Evolutionary conservation across 1,140 invertebrate genomes (phyloP).

Genomic region (Bombus impatiens): DNA sequence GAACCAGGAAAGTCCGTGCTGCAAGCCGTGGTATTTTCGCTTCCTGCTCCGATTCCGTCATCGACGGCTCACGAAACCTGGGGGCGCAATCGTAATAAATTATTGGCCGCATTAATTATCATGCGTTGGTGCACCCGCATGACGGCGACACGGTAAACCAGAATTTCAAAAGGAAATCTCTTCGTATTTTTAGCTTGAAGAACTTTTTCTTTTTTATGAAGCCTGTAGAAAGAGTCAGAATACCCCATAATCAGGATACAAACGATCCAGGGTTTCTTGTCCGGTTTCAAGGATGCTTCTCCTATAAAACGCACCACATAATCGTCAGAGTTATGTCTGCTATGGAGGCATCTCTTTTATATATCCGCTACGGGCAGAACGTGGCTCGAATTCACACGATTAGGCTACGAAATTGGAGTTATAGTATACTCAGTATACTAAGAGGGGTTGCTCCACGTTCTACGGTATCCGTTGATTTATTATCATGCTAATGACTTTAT

Average conservation of each 20-base stretch:
- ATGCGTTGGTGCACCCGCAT: conserved; percentile 61
- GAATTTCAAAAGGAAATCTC: not conserved
- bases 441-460: not conserved
- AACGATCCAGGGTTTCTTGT: conserved; percentile 41
- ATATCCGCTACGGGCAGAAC: not conserved
- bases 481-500: not conserved
- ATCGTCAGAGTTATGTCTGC: not conserved
- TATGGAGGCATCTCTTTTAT: not conserved
- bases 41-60: conserved; percentile 43
- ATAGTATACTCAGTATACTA: not conserved
- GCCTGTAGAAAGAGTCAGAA: conserved; percentile 41
- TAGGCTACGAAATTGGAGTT: not conserved
- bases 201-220: not conserved
- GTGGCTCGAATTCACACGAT: not conserved
- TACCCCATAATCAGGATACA: conserved; percentile 62
- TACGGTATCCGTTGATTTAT: conserved; percentile 7
- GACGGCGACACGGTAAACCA: conserved; percentile 22
- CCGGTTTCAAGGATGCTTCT: conserved; percentile 59
- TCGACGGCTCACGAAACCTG: conserved; percentile 47
- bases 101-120: conserved; percentile 65
- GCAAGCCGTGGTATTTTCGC: not conserved
- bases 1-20: not conserved
- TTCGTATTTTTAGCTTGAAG: not conserved
- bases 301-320: not conserved
- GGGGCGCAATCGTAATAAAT: conserved; percentile 47